Evolutionary conservation across 2,797 vertebrate genomes (phyloP).

Genomic region (Phoebastria nigripes): DNA sequence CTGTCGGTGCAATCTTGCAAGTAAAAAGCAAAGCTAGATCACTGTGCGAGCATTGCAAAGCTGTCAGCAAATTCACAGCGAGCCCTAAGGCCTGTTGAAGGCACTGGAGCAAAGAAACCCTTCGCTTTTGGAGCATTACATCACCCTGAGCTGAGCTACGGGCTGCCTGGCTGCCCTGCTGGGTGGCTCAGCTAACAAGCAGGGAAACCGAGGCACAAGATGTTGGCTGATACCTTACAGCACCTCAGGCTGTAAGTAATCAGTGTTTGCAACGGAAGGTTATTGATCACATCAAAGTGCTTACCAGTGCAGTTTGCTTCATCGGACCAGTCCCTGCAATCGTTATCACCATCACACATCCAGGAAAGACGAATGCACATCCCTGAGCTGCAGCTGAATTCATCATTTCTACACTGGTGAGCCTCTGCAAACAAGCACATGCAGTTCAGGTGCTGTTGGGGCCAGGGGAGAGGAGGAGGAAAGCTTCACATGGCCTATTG

Average conservation of each 20-base stretch:
- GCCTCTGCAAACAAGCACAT: constrained; percentile 74
- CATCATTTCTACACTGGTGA: constrained; percentile 87
- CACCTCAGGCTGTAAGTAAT: neutral
- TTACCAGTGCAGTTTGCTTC: constrained; percentile 95
- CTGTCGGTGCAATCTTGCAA: neutral
- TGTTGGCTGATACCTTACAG: accelerated
- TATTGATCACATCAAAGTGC: neutral
- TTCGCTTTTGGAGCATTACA: neutral
- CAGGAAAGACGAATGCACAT: constrained; percentile 93
- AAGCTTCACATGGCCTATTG: neutral
- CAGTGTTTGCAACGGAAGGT: neutral
- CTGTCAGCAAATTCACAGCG: neutral
- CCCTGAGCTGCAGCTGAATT: constrained; percentile 90
- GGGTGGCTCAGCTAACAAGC: neutral
- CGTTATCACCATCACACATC: constrained; percentile 96
- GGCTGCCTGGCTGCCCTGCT: neutral
- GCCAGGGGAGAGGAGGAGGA: neutral
- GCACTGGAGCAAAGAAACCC: neutral
- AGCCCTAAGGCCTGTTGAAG: neutral
- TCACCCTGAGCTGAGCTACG: neutral
- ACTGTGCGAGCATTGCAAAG: neutral
- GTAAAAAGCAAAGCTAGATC: neutral
- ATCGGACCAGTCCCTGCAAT: constrained; percentile 97
- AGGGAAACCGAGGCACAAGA: neutral
- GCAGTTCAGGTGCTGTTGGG: neutral